A percentile compares a stretch with the other conserved stretches of the same genome.
Evolutionary conservation across 1,140 invertebrate species (phyloP).

Genomic region (Leucophenga varia): DNA sequence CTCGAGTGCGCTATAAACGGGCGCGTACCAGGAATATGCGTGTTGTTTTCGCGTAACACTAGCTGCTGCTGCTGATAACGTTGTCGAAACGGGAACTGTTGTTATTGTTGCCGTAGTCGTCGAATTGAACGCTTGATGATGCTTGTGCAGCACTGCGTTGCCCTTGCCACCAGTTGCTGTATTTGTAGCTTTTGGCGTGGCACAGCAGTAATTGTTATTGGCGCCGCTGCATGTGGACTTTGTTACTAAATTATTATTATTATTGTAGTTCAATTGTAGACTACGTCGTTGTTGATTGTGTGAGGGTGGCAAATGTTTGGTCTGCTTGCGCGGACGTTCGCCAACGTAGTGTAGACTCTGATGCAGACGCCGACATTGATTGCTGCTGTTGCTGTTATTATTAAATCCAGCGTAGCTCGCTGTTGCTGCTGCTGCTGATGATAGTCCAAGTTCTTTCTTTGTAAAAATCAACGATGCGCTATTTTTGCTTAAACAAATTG

Average conservation of each 20-base stretch:
- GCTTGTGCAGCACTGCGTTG: no score
- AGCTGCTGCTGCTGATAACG: slow-evolving; percentile 16
- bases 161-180: slow-evolving; percentile 14
- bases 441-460: slow-evolving; percentile 34
- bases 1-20: slow-evolving; percentile 53
- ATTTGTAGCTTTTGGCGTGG: slow-evolving; percentile 10
- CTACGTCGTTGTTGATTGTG: slow-evolving; percentile 36
- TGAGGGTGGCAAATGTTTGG: slow-evolving; percentile 43
- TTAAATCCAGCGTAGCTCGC: neutral
- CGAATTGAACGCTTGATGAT: slow-evolving; percentile 17
- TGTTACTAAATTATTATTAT: slow-evolving; percentile 46
- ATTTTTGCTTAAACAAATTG: slow-evolving; percentile 47
- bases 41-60: slow-evolving; percentile 45
- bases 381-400: slow-evolving; percentile 6
- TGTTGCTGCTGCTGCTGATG: neutral
- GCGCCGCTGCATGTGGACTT: slow-evolving; percentile 15
- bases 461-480: slow-evolving; percentile 53
- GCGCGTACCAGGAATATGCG: slow-evolving; percentile 56
- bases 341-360: slow-evolving; percentile 34
- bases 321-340: slow-evolving; percentile 27
- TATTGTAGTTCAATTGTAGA: slow-evolving; percentile 44
- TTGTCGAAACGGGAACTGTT: neutral
- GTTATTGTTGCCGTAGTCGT: no score
- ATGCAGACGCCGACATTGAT: slow-evolving; percentile 24
- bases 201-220: slow-evolving; percentile 14